These are phyloP conservation scores for Denticeps clupeoides DNA, from an alignment of 2,797 vertebrate species.

Conservation along the genomic window DNA sequence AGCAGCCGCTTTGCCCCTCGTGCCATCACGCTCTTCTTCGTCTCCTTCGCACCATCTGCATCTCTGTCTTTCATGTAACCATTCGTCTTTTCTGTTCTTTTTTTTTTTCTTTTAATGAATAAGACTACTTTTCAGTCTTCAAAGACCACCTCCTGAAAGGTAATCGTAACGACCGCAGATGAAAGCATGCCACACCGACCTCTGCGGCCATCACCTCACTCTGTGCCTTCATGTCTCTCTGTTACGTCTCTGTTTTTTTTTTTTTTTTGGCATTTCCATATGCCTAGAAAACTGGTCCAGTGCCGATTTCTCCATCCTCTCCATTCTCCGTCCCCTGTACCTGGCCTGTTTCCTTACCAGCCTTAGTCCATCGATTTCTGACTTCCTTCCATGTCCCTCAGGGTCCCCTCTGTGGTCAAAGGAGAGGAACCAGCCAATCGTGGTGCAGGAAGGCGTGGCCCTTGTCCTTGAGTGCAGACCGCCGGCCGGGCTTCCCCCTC, in stretches of 20 bases:
- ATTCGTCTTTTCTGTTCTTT: conserved; percentile 10
- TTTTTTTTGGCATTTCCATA: too few species aligned
- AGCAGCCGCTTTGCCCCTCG: conserved; percentile 31
- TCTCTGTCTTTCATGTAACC: conserved; percentile 11
- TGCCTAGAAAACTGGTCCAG: too few species aligned
- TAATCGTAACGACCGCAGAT: conserved; percentile 33
- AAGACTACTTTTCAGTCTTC: conserved; percentile 48
- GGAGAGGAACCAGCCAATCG: conserved; percentile 76
- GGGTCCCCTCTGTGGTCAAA: conserved; percentile 97
- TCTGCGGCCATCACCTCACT: too few species aligned
- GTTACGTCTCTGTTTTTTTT: too few species aligned
- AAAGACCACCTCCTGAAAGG: conserved; percentile 45
- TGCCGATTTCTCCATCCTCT: too few species aligned
- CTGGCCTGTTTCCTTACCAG: too few species aligned
- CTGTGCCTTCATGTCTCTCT: too few species aligned
- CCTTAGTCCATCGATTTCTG: too few species aligned
- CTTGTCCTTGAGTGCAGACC: conserved; percentile 81
- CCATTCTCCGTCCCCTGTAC: too few species aligned
- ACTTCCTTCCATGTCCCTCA: conserved; percentile 36
- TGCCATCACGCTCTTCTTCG: background rate
- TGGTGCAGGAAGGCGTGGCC: conserved; percentile 70
- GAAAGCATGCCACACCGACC: conserved; percentile 29
- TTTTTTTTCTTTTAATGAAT: conserved; percentile 30
- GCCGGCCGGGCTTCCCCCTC: conserved; percentile 82
- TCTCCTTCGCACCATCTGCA: conserved; percentile 17